phyloP scores from a whole-genome alignment of 2,888 invertebrate species.

The Eledona agricola region DNA sequence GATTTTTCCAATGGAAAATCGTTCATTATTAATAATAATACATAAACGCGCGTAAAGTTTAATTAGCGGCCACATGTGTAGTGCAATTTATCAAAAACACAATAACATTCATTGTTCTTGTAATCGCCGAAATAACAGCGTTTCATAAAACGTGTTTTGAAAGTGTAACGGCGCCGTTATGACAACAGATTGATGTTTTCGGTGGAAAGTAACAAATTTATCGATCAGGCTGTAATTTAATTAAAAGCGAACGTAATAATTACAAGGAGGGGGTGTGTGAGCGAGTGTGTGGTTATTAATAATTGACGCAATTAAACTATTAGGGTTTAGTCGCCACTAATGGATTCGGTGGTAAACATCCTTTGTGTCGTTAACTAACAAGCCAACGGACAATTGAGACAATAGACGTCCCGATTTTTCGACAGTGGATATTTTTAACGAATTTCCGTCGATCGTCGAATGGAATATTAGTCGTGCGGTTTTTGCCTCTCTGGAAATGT shows the following conservation, averaged over 20 bases:
- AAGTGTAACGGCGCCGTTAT: constrained; percentile 20
- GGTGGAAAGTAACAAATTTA: constrained; percentile 24
- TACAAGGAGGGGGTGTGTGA: constrained; percentile 22
- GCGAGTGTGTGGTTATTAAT: constrained; percentile 34
- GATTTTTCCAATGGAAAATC: constrained; percentile 5
- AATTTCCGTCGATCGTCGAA: no score
- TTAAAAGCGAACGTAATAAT: constrained; percentile 34
- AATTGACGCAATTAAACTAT: constrained; percentile 41
- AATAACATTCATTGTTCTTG: constrained; percentile 24
- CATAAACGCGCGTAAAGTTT: constrained; percentile 17
- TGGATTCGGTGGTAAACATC: constrained; percentile 28
- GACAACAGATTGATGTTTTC: constrained; percentile 27
- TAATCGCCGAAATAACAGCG: constrained; percentile 10
- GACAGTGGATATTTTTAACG: no score
- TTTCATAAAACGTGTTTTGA: constrained; percentile 6
- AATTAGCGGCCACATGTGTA: constrained; percentile 11
- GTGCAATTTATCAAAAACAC: constrained; percentile 27
- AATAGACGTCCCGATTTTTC: no score
- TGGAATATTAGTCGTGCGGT: constrained; percentile 11
- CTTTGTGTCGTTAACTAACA: constrained; percentile 24
- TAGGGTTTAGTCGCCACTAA: constrained; percentile 32
- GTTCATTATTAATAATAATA: constrained; percentile 15
- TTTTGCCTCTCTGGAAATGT: constrained; percentile 16
- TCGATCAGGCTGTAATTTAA: constrained; percentile 30
- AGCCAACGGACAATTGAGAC: no score